Conservation (phyloP, 2,113 vertebrate genomes). For the Lethenteron reissneri region DNA sequence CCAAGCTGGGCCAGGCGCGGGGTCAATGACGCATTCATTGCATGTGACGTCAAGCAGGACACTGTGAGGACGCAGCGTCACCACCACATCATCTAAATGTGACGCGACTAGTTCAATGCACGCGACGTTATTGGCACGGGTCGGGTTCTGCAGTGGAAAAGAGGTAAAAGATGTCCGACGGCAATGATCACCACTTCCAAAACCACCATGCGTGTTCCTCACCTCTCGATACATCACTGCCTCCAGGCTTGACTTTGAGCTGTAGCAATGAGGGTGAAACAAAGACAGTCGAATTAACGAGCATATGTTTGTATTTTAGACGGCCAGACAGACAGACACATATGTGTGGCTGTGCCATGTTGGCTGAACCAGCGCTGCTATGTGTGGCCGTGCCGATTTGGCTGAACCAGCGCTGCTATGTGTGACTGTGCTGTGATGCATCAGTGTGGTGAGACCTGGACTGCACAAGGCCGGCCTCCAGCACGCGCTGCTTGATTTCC, state of each 20-base stretch:
- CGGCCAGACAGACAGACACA: no score
- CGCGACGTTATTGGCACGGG: background rate
- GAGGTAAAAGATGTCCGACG: background rate
- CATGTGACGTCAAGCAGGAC: no score
- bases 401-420: no score
- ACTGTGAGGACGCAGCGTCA: background rate
- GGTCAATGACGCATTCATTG: no score
- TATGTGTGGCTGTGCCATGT: no score
- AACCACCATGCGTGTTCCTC: constrained; percentile 12
- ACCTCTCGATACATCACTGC: constrained; percentile 48
- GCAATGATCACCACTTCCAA: background rate
- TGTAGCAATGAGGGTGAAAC: constrained; percentile 10
- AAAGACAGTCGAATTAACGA: no score
- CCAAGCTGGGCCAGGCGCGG: no score
- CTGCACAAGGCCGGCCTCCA: constrained; percentile 36
- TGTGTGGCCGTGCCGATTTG: no score
- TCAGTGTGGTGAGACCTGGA: constrained; percentile 24
- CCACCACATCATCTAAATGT: background rate
- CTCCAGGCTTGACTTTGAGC: constrained; percentile 41
- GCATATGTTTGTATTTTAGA: no score
- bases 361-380: no score
- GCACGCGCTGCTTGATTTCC: constrained; percentile 41
- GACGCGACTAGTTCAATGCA: background rate
- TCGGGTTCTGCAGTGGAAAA: background rate
- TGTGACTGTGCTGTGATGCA: no score